A percentile compares a stretch with the other conserved stretches of the same genome.
These are phyloP conservation scores for Malthinus seriepunctatus DNA, from an alignment of 2,888 invertebrate genomes.

Conservation along the genomic window DNA sequence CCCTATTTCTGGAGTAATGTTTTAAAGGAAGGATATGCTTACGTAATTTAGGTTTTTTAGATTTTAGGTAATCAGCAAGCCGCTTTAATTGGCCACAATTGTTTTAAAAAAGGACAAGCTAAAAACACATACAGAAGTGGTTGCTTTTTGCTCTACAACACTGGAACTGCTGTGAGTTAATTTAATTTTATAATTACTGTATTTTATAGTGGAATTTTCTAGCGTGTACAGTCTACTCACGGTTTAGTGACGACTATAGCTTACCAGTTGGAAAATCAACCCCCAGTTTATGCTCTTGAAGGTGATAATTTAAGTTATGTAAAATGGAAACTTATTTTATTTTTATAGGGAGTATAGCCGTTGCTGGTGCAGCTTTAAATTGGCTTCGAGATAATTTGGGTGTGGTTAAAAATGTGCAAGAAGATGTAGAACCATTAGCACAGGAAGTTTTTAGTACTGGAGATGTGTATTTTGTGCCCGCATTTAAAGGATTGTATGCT, in stretches of 20 bases:
- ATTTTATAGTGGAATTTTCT: conserved; percentile 36
- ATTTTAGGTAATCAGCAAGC: conserved; percentile 97
- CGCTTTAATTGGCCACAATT: conserved; percentile 89
- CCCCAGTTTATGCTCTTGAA: conserved; percentile 92
- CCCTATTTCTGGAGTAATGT: conserved; percentile 83
- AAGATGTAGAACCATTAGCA: conserved; percentile 64
- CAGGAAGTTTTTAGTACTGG: conserved; percentile 80
- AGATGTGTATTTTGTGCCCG: conserved; percentile 98
- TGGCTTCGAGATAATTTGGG: conserved; percentile 93
- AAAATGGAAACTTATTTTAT: not conserved
- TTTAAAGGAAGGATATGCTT: conserved; percentile 2
- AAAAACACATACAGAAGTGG: conserved; percentile 93
- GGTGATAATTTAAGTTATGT: conserved; percentile 54
- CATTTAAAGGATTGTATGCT: conserved; percentile 95
- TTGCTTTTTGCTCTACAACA: conserved; percentile 94
- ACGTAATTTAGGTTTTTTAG: conserved; percentile 52
- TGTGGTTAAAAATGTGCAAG: conserved; percentile 74
- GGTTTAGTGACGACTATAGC: conserved; percentile 96
- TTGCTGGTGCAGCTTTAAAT: conserved; percentile 89
- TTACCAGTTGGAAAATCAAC: conserved; percentile 86
- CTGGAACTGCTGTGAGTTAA: conserved; percentile 70
- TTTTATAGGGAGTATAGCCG: conserved; percentile 75
- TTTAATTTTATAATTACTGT: not conserved
- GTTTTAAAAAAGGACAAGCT: conserved; percentile 83
- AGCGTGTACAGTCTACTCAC: conserved; percentile 83